These are phyloP conservation scores for Seriola quinqueradiata DNA, from an alignment of 2,113 vertebrate genomes.

Conservation along the genomic window DNA sequence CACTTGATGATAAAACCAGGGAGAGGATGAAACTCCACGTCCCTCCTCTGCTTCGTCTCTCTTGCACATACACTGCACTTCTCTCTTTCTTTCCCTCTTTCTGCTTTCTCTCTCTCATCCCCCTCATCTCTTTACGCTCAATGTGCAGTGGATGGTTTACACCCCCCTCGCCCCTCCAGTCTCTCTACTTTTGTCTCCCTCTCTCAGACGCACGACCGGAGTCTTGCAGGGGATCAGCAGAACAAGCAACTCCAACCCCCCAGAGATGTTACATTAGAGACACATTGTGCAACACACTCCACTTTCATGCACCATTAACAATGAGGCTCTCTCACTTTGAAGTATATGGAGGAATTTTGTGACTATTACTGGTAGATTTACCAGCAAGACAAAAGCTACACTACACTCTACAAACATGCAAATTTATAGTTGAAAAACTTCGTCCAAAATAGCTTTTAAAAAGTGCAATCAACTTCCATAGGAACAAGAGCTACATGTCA, in stretches of 20 bases:
- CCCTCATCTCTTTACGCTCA: conserved; percentile 14
- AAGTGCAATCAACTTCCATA: not conserved
- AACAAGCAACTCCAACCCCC: conserved; percentile 20
- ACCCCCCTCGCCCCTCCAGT: not conserved
- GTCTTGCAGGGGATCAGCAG: conserved; percentile 36
- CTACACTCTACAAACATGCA: not conserved
- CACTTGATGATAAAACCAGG: conserved; percentile 61
- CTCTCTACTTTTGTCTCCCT: not conserved
- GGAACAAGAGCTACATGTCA: not conserved
- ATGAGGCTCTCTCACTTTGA: not conserved
- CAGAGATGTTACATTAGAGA: conserved; percentile 6
- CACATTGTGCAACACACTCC: conserved; percentile 33
- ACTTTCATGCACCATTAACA: conserved; percentile 44
- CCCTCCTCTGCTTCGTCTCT: not conserved
- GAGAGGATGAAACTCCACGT: conserved; percentile 16
- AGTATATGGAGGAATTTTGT: too few species aligned
- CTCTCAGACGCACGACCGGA: not conserved
- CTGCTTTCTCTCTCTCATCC: not conserved
- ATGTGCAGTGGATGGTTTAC: conserved; percentile 2
- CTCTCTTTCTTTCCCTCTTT: not conserved
- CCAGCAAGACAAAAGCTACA: not conserved
- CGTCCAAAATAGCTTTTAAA: not conserved
- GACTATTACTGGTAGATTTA: not conserved
- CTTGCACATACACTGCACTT: too few species aligned
- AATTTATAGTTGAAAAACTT: too few species aligned